These are phyloP conservation scores for Lordiphosa andalusiaca DNA, from an alignment of 2,888 invertebrate species.

Conservation along the genomic window DNA sequence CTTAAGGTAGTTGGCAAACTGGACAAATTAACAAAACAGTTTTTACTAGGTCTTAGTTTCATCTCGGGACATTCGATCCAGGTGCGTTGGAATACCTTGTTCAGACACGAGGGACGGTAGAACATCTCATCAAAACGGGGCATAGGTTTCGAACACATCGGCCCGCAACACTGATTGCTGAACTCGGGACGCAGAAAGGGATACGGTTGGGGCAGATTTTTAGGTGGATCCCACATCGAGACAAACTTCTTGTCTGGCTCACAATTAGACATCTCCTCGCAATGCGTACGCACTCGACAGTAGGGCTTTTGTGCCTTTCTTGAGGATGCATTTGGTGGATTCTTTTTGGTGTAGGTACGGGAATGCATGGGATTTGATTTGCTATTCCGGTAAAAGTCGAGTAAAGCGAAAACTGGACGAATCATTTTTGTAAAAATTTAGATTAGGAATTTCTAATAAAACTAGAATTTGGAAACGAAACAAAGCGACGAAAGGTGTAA, in stretches of 20 bases:
- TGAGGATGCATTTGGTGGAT: background rate
- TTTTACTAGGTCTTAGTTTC: conserved; percentile 32
- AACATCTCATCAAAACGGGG: conserved; percentile 53
- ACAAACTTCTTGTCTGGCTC: conserved; percentile 1
- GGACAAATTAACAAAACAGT: conserved; percentile 35
- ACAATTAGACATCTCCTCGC: background rate
- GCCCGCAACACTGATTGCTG: conserved; percentile 33
- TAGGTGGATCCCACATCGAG: conserved; percentile 42
- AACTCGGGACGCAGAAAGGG: background rate
- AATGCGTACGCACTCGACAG: conserved; percentile 10
- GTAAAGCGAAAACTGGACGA: too few relatives aligned
- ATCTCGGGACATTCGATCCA: conserved; percentile 56
- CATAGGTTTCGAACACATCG: conserved; percentile 19
- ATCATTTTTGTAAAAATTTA: too few relatives aligned
- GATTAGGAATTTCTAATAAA: too few relatives aligned
- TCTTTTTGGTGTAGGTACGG: background rate
- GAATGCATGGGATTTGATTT: background rate
- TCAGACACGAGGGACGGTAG: conserved; percentile 47
- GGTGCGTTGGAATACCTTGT: conserved; percentile 46
- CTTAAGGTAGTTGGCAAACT: conserved; percentile 32
- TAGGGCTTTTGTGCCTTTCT: background rate
- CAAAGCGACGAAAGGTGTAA: too few relatives aligned
- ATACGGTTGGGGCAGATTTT: conserved; percentile 28
- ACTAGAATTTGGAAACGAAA: too few relatives aligned
- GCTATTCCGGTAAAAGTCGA: too few relatives aligned